A percentile compares a stretch with the other conserved stretches of the same genome.
phyloP scores from a whole-genome alignment of 2,888 invertebrate species.

The Lasioglossum zephyrum region DNA sequence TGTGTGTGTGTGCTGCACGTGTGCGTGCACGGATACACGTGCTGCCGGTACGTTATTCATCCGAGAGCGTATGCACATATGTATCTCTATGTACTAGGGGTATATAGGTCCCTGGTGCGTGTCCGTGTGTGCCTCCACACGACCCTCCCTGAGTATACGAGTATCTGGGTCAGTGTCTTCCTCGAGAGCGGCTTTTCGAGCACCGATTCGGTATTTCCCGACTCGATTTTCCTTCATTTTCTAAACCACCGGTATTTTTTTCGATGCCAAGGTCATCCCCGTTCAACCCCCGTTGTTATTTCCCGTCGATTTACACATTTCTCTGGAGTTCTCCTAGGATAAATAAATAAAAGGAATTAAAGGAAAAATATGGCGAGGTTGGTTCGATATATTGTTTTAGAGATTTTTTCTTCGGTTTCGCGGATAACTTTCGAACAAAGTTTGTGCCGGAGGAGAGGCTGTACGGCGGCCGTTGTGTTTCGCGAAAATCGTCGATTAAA shows the following conservation, averaged over 20 bases:
- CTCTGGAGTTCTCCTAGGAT: too few species aligned
- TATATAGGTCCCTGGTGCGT: conserved; percentile 41
- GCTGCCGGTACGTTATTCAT: conserved; percentile 60
- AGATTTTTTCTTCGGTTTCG: background rate
- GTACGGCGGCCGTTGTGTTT: conserved; percentile 51
- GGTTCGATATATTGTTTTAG: conserved; percentile 17
- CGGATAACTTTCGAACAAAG: conserved; percentile 26
- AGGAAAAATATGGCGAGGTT: too few species aligned
- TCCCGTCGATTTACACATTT: background rate
- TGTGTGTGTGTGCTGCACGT: background rate
- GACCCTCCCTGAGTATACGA: conserved; percentile 68
- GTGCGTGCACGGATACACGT: conserved; percentile 18
- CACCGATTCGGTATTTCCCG: conserved; percentile 57
- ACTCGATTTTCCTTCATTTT: conserved; percentile 65
- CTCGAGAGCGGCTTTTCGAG: conserved; percentile 68
- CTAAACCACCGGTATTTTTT: conserved; percentile 35
- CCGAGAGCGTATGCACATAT: conserved; percentile 13
- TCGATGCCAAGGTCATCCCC: conserved; percentile 55
- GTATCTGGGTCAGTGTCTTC: conserved; percentile 77
- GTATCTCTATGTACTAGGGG: conserved; percentile 3
- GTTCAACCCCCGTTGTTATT: background rate
- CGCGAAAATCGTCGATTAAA: conserved; percentile 77
- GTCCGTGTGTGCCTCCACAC: conserved; percentile 61
- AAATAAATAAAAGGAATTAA: too few species aligned
- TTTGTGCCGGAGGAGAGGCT: conserved; percentile 11